phyloP scores from a whole-genome alignment of 2,888 invertebrate genomes.

The Stenodema calcarata region DNA sequence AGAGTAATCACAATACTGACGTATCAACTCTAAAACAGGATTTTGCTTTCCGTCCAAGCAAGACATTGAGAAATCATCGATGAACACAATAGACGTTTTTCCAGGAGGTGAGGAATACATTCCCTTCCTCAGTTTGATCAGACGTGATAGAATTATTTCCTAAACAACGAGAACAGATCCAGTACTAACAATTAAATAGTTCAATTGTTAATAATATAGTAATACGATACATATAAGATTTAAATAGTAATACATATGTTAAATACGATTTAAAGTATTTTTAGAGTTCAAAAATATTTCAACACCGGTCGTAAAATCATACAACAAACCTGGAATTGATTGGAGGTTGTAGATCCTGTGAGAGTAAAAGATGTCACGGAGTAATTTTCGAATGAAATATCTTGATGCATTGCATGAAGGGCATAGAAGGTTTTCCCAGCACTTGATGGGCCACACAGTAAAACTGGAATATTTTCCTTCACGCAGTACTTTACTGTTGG shows the following conservation, averaged over 20 bases:
- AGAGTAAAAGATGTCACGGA: constrained; percentile 74
- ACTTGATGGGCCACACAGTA: constrained; percentile 74
- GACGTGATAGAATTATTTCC: constrained; percentile 75
- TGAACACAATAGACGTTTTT: constrained; percentile 76
- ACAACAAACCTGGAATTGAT: constrained; percentile 75
- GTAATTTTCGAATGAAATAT: not conserved
- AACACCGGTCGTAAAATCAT: too few relatives aligned
- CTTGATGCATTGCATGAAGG: constrained; percentile 70
- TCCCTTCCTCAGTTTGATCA: constrained; percentile 74
- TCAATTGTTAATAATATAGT: not conserved
- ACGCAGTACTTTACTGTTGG: constrained; percentile 4
- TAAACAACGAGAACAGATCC: constrained; percentile 62
- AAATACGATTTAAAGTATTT: too few relatives aligned
- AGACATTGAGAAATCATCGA: constrained; percentile 91
- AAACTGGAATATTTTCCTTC: not conserved
- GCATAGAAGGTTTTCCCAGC: constrained; percentile 87
- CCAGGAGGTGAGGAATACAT: constrained; percentile 79
- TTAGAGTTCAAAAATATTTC: too few relatives aligned
- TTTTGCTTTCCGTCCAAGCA: constrained; percentile 82
- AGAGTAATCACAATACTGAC: constrained; percentile 83
- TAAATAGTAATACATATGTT: too few relatives aligned
- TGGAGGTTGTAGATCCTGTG: constrained; percentile 81
- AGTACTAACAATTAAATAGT: not conserved
- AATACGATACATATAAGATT: too few relatives aligned
- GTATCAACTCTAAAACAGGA: constrained; percentile 81